These are phyloP conservation scores for Cerastis leucographa DNA, from an alignment of 2,888 invertebrate genomes.

Conservation along the genomic window DNA sequence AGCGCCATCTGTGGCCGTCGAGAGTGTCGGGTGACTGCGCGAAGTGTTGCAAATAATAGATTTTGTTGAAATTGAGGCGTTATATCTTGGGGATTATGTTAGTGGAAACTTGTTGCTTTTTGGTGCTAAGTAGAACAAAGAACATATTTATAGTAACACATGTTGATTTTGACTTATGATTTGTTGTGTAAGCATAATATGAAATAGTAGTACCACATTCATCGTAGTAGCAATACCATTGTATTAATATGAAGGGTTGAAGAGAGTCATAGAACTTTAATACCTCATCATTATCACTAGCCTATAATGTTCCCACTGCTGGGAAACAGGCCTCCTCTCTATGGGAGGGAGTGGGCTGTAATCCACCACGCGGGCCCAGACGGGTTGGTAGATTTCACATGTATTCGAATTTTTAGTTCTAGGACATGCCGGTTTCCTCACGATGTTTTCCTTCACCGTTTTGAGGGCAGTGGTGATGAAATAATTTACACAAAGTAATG, in stretches of 20 bases:
- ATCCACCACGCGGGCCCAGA: no score
- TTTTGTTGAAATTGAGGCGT: slow-evolving; percentile 72
- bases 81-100: slow-evolving; percentile 60
- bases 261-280: background rate
- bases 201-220: background rate
- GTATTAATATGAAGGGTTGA: background rate
- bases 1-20: slow-evolving; percentile 88
- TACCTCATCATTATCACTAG: no score
- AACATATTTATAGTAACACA: background rate
- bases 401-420: no score
- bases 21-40: slow-evolving; percentile 87
- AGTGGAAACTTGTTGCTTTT: slow-evolving; percentile 46
- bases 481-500: no score
- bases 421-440: no score
- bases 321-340: no score
- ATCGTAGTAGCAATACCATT: background rate
- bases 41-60: slow-evolving; percentile 69
- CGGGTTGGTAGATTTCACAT: no score
- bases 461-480: no score
- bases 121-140: slow-evolving; percentile 25
- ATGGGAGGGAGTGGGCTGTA: no score
- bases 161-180: slow-evolving; percentile 13
- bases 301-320: no score
- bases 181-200: slow-evolving; percentile 11
- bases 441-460: no score